Evolutionary conservation across 2,888 invertebrate genomes (phyloP), one percentile per base, ranked within the genome.

Genomic region (Ypsolopha scabrella): DNA sequence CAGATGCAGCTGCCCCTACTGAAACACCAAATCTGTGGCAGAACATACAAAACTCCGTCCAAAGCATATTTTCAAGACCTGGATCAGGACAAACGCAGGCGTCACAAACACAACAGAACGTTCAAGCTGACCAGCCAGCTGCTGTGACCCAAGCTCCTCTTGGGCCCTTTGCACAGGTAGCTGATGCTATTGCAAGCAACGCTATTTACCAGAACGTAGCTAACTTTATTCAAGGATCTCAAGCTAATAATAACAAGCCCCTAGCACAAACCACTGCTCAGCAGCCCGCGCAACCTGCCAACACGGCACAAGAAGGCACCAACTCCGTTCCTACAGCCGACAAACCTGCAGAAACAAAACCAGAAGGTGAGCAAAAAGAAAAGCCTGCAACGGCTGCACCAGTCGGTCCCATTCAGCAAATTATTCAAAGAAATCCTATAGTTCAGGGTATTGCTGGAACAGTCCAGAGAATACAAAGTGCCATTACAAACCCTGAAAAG

Each of bases 401-500:
- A 36, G 37, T 47, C 6, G 61, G 68, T 1, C 72, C 75, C 0
- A 70, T 75, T 37, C 61, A 61, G 50, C 71, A 70, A 53, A 65
- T 71, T n/a, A 65, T 72, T 9, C 68, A 69, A 54, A 69, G 63
- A 51, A 73, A 68, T 49, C 69, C 72, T 0, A 67, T 75, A 34
- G 67, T 68, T 3, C 65, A 70, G 51, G 70, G 72, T 3, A 60
- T 75, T 10, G 60, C 68, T n/a, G 62, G 61, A 1, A 67, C 71
- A 4, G 70, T 72, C 8, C 68, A 75, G 54, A 68, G 62, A 52
- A 60, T 75, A 54, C 72, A 73, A 53, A 59, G 60, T 34, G 53
- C 63, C 6, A 59, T 73, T 38, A 64, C 55, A 44, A 68, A 70
- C 52, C 64, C 66, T 6, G 74, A 71, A 38, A 70, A 64, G 51